Evolutionary conservation across 1,140 invertebrate species (phyloP), one percentile per base, ranked within the genome.

Genomic region (Argopecten irradians): DNA sequence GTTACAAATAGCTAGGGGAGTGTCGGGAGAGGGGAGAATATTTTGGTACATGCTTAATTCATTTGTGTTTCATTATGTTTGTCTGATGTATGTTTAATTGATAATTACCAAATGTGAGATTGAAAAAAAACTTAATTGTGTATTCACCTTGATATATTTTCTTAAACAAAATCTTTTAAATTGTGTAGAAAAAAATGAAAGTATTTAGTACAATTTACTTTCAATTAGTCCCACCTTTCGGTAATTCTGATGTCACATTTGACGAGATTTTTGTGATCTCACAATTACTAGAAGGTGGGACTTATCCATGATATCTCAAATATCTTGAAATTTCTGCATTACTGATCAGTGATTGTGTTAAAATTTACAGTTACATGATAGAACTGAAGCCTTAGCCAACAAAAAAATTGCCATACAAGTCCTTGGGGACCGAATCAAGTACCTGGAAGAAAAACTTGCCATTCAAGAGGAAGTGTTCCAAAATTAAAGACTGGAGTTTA

Each of bases 351-450:
- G n/a, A n/a, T n/a, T n/a, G n/a, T n/a, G n/a, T n/a, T n/a, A n/a
- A n/a, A n/a, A n/a, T 84, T 92, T 90, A 33, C 90, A 94, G 94
- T 39, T 94, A 22, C 90, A 92, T 90, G 92, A 94, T 41, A 94
- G 92, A 86, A 93, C 90, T 87, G 93, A 94, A 90, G 91, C 91
- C 22, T 90, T 93, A 39, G 93, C 93, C 19, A 93, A 94, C 84
- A 93, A 94, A 87, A 93, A 93, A 84, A 87, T 94, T 39, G 93
- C 93, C 22, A 91, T 93, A 0, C 92, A 93, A 82, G 91, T 94
- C 9, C 88, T 94, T 46, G 91, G 93, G 39, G 91, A 87, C 39
- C 89, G 90, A 83, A 88, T 91, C 16, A 87, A 92, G 34, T 87
- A 93, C 41, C 55, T 92, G 9, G 93, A 94, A 83, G 82, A 84